phyloP scores from a whole-genome alignment of 2,113 vertebrate genomes.

The Triplophysa rosa region DNA sequence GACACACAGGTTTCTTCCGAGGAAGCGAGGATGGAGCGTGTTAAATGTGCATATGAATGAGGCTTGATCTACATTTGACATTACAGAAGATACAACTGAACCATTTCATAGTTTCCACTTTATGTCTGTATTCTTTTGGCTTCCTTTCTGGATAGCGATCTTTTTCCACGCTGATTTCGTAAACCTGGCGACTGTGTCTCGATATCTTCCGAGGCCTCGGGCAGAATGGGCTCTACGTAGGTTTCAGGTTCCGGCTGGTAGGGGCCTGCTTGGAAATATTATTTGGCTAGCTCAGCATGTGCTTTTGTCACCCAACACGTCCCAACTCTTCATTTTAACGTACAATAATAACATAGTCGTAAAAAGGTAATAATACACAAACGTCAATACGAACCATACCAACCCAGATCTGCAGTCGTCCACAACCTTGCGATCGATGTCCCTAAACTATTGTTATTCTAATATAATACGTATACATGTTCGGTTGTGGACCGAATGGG shows the following conservation, averaged over 20 bases:
- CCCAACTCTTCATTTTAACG: conserved; percentile 51
- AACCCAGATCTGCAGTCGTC: conserved; percentile 16
- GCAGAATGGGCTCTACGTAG: conserved; percentile 87
- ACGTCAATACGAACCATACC: background rate
- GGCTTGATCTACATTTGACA: conserved; percentile 19
- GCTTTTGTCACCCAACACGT: conserved; percentile 62
- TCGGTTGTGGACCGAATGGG: conserved; percentile 16
- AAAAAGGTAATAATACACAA: background rate
- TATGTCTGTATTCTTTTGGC: conserved; percentile 74
- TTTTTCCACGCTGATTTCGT: conserved; percentile 83
- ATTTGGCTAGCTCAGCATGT: conserved; percentile 86
- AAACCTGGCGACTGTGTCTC: conserved; percentile 77
- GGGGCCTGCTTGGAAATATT: conserved; percentile 89
- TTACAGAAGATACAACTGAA: conserved; percentile 54
- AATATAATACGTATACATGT: conserved; percentile 41
- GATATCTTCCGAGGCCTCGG: conserved; percentile 84
- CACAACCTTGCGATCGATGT: background rate
- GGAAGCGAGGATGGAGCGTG: conserved; percentile 57
- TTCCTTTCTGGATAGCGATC: conserved; percentile 80
- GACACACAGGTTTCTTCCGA: conserved; percentile 70
- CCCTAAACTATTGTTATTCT: background rate
- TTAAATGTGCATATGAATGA: conserved; percentile 51
- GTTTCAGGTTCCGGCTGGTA: conserved; percentile 88
- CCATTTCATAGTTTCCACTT: conserved; percentile 51
- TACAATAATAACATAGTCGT: background rate